phyloP scores from a whole-genome alignment of 2,888 invertebrate genomes.

The Lycophotia porphyrea region DNA sequence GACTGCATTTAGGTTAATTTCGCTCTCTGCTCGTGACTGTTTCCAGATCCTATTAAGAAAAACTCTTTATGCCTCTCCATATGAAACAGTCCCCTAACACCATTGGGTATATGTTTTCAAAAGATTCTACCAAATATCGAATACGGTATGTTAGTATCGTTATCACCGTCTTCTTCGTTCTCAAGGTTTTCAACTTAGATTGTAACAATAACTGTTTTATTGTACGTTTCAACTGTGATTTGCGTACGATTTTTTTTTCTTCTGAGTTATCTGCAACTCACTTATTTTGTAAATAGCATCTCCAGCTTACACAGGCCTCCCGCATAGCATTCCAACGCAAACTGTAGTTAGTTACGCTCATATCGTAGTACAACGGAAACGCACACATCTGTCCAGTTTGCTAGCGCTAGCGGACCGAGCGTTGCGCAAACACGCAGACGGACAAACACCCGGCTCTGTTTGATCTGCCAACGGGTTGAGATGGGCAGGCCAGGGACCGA shows the following conservation, averaged over 20 bases:
- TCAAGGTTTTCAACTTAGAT: not conserved
- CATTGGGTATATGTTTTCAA: not conserved
- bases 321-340: slow-evolving; percentile 28
- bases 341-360: slow-evolving; percentile 46
- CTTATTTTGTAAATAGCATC: not conserved
- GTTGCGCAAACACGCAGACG: slow-evolving; percentile 79
- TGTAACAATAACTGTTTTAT: not conserved
- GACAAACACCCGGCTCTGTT: slow-evolving; percentile 80
- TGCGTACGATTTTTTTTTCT: not conserved
- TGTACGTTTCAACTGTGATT: not conserved
- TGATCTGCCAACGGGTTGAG: slow-evolving; percentile 78
- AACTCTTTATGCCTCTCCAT: not conserved
- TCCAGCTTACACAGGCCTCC: slow-evolving; percentile 16
- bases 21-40: not conserved
- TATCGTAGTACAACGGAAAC: slow-evolving; percentile 61
- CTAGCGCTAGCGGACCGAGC: slow-evolving; percentile 57
- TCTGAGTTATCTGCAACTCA: not conserved
- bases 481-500: slow-evolving; percentile 41
- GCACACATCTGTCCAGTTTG: slow-evolving; percentile 57
- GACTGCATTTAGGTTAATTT: not conserved
- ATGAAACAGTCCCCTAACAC: not conserved
- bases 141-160: not conserved
- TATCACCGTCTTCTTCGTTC: not conserved
- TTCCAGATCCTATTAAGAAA: not conserved
- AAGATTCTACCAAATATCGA: not conserved